Evolutionary conservation across 2,113 vertebrate species (phyloP), one percentile per base, ranked within the genome.

Genomic region (Rafetus swinhoei): DNA sequence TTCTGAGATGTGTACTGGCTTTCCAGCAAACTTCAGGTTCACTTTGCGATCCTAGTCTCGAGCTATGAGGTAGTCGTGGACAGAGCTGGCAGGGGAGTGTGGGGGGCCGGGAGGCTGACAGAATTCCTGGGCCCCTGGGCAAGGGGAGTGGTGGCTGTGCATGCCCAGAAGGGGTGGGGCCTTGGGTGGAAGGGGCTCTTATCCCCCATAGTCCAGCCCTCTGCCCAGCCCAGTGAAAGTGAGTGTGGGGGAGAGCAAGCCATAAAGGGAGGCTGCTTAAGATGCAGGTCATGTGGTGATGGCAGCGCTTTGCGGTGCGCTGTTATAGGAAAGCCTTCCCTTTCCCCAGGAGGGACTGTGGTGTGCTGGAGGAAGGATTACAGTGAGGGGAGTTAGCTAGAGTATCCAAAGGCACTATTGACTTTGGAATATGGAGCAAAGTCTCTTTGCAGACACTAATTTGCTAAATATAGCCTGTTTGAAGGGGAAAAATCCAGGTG

Each of bases 381-480:
- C 24, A 57, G 50, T 56, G 45, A 45, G 45, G 55, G 14, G 29
- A 82, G 9, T 57, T 90, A 39, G 85, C 39, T 79, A 39, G 56
- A 4, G 12, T 32, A 55, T 29, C 27, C 8, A 59, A 85, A 90
- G 80, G 82, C n/a, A 0, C n/a, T 72, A 27, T 56, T 76, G 53
- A 76, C 88, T 32, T n/a, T 92, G 59, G 79, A 54, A 27, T 81
- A 69, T 1, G 3, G 53, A 79, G 65, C 91, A 89, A 82, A 14
- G 1, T 92, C 15, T 92, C 94, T 93, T 93, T 82, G 53, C 79
- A 83, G 18, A 29, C 80, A 18, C 54, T 82, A 77, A 59, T 59
- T n/a, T 91, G 59, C 56, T 90, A 86, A 89, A 84, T 87, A 79
- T 77, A 89, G 21, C 32, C 86, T 72, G 91, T 25, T 9, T 82